Percentiles rank a stretch among this genome's conserved stretches.
These are phyloP conservation scores for Hypomesus transpacificus DNA, from an alignment of 2,113 vertebrate genomes.

Conservation along the genomic window DNA sequence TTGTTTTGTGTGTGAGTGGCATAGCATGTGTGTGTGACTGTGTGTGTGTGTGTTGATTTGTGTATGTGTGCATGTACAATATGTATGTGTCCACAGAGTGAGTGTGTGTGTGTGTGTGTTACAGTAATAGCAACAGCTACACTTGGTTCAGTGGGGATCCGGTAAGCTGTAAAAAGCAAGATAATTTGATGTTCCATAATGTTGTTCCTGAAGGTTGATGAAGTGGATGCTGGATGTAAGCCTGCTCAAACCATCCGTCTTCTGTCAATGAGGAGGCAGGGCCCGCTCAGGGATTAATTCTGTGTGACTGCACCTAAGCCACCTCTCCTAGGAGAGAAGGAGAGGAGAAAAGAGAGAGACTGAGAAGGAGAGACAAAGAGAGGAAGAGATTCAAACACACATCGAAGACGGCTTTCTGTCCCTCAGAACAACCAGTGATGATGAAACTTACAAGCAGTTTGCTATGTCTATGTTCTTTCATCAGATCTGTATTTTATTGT, in stretches of 20 bases:
- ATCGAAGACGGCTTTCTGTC: too few species aligned
- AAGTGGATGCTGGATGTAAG: constrained; percentile 40
- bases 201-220: constrained; percentile 19
- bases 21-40: neutral
- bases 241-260: constrained; percentile 42
- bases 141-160: neutral
- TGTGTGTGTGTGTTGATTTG: neutral
- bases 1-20: neutral
- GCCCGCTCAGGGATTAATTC: constrained; percentile 38
- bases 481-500: too few species aligned
- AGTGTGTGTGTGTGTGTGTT: neutral
- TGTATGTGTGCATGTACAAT: neutral
- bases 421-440: too few species aligned
- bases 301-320: constrained; percentile 35
- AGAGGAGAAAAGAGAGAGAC: constrained; percentile 21
- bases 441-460: too few species aligned
- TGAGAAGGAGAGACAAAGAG: too few species aligned
- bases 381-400: neutral
- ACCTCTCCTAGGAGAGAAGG: constrained; percentile 27
- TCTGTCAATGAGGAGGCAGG: constrained; percentile 43
- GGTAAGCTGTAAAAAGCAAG: constrained; percentile 15
- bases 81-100: neutral
- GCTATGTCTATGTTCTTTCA: too few species aligned
- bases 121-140: neutral
- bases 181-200: constrained; percentile 20